Evolutionary conservation across 2,113 vertebrate genomes (phyloP), one percentile per base, ranked within the genome.

Genomic region (Oncorhynchus masou): DNA sequence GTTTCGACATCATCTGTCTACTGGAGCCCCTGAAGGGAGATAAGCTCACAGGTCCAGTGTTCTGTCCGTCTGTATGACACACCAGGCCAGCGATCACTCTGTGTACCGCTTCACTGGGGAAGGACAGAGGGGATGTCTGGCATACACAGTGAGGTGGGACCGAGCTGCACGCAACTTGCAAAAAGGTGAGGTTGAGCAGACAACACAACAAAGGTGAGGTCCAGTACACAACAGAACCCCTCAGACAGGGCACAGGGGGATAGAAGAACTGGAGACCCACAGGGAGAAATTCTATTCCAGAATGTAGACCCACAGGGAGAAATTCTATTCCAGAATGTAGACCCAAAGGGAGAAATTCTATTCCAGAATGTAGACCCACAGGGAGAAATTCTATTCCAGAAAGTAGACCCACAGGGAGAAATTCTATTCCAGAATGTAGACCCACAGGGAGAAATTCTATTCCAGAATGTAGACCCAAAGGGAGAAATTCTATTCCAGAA

Each of bases 41-140:
- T 90, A 91, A 88, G 80, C 83, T 85, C 86, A 84, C 81, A 78
- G 79, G 77, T 25, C 83, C 76, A 76, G 74, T 80, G 88, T 81
- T 7, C 83, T 82, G 34, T 65, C 22, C 13, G 5, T 54, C 45
- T 68, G n/a, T 54, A 16, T 65, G 59, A 74, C 29, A 77, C 39
- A 9, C 39, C 39, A 39, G 39, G 81, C 87, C 67, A 39, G 39
- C 8, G 39, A 39, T 31, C 89, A 85, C 88, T 80, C 48, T 12
- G 34, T 31, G 22, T 20, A 79, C 84, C 8, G 16, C 68, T 89
- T 84, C 84, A 84, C 68, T 87, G 84, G 84, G 76, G 20, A 31
- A 39, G 5, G 29, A 45, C 67, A 39, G 27, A 34, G 27, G 4
- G 13, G 11, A 29, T 19, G 64, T 27, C 24, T 4, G 22, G 31